Evolutionary conservation across 2,888 invertebrate species (phyloP).

Genomic region (Calliscelio sp.): DNA sequence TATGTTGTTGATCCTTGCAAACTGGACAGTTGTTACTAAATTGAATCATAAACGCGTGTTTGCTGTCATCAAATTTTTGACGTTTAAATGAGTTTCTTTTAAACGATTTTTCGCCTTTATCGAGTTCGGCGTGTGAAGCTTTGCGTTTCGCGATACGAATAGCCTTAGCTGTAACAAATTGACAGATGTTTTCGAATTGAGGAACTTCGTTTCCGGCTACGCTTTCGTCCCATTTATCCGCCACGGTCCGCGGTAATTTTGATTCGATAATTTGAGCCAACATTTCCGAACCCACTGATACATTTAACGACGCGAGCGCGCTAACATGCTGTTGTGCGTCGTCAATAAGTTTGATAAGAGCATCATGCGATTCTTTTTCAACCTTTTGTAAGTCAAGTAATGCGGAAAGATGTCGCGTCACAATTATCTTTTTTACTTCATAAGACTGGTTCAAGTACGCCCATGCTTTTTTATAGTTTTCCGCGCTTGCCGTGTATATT

Average conservation of each 20-base stretch:
- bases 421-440: constrained; percentile 64
- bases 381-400: background rate
- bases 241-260: background rate
- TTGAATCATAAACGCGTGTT: background rate
- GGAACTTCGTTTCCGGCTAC: constrained; percentile 39
- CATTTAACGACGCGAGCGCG: background rate
- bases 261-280: background rate
- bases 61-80: background rate
- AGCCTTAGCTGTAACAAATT: constrained; percentile 48
- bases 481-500: constrained; percentile 48
- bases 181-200: constrained; percentile 47
- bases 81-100: background rate
- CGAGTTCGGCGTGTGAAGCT: background rate
- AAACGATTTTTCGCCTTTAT: background rate
- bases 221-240: constrained; percentile 11
- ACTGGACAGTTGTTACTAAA: no score
- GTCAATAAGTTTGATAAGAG: background rate
- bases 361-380: background rate
- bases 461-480: constrained; percentile 64
- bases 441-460: constrained; percentile 43
- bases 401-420: constrained; percentile 60
- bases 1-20: no score
- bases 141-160: background rate
- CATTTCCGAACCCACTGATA: background rate
- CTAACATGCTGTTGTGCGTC: background rate